Conservation (phyloP, 2,888 invertebrate species). For the Drosophila kokeensis region DNA sequence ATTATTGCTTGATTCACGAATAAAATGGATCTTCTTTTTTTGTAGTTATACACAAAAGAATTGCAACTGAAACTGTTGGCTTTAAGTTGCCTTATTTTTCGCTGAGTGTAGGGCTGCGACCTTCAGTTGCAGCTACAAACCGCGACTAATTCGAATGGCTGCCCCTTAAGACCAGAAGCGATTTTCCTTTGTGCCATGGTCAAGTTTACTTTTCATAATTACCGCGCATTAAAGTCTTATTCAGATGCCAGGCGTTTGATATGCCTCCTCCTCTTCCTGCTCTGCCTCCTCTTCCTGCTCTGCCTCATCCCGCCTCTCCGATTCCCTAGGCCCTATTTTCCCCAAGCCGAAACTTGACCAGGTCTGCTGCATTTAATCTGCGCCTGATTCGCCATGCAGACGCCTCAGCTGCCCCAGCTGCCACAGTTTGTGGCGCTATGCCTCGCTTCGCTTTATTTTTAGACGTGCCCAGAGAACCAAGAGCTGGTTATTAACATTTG, state of each 20-base stretch:
- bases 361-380: slow-evolving; percentile 55
- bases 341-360: background rate
- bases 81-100: background rate
- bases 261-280: slow-evolving; percentile 20
- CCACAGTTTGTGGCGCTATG: slow-evolving; percentile 34
- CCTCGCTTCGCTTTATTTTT: slow-evolving; percentile 45
- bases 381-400: slow-evolving; percentile 66
- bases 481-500: slow-evolving; percentile 72
- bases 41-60: background rate
- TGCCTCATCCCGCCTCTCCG: no score
- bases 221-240: slow-evolving; percentile 73
- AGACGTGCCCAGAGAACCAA: slow-evolving; percentile 41
- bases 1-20: background rate
- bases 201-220: slow-evolving; percentile 74
- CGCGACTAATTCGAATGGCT: slow-evolving; percentile 61
- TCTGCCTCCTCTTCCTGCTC: background rate
- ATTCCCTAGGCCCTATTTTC: background rate
- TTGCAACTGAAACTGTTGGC: background rate
- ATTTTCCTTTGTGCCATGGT: slow-evolving; percentile 51
- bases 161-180: slow-evolving; percentile 65
- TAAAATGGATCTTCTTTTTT: background rate
- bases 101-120: slow-evolving; percentile 27
- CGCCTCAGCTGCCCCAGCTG: slow-evolving; percentile 38
- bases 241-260: slow-evolving; percentile 60
- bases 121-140: slow-evolving; percentile 50